These are phyloP conservation scores for Pristionchus entomophagus DNA, from an alignment of 2,888 invertebrate genomes.

Conservation along the genomic window DNA sequence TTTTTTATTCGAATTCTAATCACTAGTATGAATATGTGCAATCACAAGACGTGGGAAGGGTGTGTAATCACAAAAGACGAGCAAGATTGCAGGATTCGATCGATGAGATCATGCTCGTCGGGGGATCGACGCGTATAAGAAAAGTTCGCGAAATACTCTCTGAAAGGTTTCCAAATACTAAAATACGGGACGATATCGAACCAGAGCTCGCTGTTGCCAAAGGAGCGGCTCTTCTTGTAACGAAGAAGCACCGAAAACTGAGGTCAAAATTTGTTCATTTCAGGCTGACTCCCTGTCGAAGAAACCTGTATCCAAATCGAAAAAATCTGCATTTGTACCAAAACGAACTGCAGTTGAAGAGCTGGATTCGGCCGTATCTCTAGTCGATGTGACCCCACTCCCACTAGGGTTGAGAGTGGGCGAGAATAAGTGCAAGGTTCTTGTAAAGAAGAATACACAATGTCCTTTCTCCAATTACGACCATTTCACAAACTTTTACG, in stretches of 20 bases:
- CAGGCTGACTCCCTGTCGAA: neutral
- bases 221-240: neutral
- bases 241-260: neutral
- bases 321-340: neutral
- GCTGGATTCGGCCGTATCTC: neutral
- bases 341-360: neutral
- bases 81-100: neutral
- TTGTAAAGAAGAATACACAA: neutral
- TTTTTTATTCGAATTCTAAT: too few species aligned
- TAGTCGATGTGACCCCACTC: neutral
- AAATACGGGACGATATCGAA: neutral
- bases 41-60: too few species aligned
- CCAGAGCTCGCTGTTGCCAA: neutral
- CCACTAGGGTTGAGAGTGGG: neutral
- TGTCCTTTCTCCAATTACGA: neutral
- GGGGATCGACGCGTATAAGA: neutral
- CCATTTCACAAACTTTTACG: neutral
- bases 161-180: neutral
- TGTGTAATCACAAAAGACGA: too few species aligned
- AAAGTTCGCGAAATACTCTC: neutral
- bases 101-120: neutral
- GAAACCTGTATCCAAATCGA: neutral
- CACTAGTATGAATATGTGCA: too few species aligned
- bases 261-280: neutral
- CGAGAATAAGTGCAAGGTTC: neutral